Conservation (phyloP, 2,888 invertebrate species). For the Nephrotoma guestfalica region DNA sequence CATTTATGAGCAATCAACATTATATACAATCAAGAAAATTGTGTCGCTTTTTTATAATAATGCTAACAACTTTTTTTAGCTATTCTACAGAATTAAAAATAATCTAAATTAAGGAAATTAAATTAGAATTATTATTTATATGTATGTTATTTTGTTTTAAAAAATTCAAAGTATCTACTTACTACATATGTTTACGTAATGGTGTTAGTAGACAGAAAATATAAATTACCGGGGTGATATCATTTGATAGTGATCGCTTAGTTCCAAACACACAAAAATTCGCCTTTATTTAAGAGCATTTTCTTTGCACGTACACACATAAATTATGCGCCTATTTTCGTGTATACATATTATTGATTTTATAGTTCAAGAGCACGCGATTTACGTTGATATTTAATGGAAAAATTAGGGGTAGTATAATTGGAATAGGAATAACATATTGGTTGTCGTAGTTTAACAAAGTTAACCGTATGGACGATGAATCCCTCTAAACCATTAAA, state of each 20-base stretch:
- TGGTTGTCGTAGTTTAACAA: neutral
- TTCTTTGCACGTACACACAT: neutral
- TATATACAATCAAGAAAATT: neutral
- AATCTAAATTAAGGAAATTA: neutral
- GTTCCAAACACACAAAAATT: neutral
- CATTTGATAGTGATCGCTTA: neutral
- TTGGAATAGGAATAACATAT: neutral
- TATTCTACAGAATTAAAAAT: neutral
- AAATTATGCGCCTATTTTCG: neutral
- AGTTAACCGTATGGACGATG: neutral
- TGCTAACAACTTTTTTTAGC: neutral
- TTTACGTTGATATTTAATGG: neutral
- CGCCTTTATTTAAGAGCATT: neutral
- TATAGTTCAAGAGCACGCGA: neutral
- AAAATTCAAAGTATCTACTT: neutral
- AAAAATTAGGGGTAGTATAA: neutral
- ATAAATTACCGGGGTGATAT: neutral
- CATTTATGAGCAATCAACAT: neutral
- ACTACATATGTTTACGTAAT: no score
- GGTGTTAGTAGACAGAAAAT: neutral
- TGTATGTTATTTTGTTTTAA: neutral
- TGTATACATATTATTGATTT: neutral
- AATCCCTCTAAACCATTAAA: no score
- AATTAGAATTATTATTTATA: neutral
- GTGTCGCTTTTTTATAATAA: neutral